Evolutionary conservation across 2,113 vertebrate genomes (phyloP), one percentile per base, ranked within the genome.

Genomic region (Loxodonta africana): DNA sequence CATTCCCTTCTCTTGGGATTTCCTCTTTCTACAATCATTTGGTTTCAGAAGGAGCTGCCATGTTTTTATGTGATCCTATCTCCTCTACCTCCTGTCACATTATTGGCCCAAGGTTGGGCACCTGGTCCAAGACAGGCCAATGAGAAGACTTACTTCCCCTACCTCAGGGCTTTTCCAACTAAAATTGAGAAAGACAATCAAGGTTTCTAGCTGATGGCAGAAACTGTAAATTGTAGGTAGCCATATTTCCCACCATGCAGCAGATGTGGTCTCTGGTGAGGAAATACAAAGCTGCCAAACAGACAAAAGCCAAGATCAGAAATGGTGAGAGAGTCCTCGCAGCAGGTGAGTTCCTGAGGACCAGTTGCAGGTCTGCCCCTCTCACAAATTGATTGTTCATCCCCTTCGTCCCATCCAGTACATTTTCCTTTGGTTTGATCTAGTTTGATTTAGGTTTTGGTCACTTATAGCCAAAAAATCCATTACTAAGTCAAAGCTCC

Each of bases 231-330:
- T 26, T 88, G 11, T 46, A 3, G 10, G 60, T 51, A 63, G 25
- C 77, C 28, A 0, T 65, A 18, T 80, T 86, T 93, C 53, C 65
- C 53, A n/a, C 83, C 18, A 17, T 17, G 77, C 73, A 92, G 67
- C 83, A 80, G 95, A 95, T 87, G 93, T 94, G 91, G 86, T 93
- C 78, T 97, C 73, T 63, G 78, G 85, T 23, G 60, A 74, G 60
- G 67, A 71, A 81, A 25, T 46, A 15, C 1, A 73, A 86, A 83
- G 30, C 11, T 26, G 8, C 20, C 2, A 2, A 2, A 53, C 21
- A 71, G 65, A 84, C 30, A 92, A 87, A 63, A 53, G 83, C 20
- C 1, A 26, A 69, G 65, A 26, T 14, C 20, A 78, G 46, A 90
- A 77, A 37, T 7, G 41, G 57, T 12, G 33, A 63, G 77, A 71